A percentile compares a stretch with the other conserved stretches of the same genome.
Evolutionary conservation across 2,113 vertebrate genomes (phyloP).

Genomic region (Tenrec ecaudatus): DNA sequence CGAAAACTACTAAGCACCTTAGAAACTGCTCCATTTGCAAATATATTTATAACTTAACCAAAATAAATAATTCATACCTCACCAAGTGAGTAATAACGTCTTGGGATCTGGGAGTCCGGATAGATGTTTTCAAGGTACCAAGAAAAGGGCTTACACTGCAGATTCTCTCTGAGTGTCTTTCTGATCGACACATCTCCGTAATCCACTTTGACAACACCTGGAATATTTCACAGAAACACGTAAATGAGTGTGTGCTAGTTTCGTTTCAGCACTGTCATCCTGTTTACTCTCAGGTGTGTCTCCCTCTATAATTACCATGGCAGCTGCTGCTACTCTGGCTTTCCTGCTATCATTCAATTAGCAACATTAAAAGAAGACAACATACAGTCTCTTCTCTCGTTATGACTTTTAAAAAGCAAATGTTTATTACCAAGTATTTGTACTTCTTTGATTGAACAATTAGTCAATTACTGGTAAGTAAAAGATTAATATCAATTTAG

Average conservation of each 20-base stretch:
- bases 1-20: neutral
- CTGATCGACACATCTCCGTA: constrained; percentile 95
- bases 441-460: neutral
- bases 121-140: constrained; percentile 99
- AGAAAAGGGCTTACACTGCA: constrained; percentile 96
- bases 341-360: constrained; percentile 34
- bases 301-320: neutral
- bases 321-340: neutral
- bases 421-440: neutral
- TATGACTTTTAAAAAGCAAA: constrained; percentile 44
- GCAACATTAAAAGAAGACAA: constrained; percentile 48
- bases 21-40: neutral
- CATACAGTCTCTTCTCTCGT: neutral
- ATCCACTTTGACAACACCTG: constrained; percentile 98
- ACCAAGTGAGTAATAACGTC: constrained; percentile 97
- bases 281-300: neutral
- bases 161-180: constrained; percentile 92
- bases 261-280: neutral
- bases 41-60: constrained; percentile 55
- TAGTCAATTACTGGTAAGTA: constrained; percentile 25
- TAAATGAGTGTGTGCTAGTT: constrained; percentile 65
- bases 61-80: constrained; percentile 91
- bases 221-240: constrained; percentile 65
- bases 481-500: constrained; percentile 39
- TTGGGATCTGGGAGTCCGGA: constrained; percentile 98